These are phyloP conservation scores for Ctenosaura bakeri DNA, from an alignment of 2,797 vertebrate species.

Conservation along the genomic window DNA sequence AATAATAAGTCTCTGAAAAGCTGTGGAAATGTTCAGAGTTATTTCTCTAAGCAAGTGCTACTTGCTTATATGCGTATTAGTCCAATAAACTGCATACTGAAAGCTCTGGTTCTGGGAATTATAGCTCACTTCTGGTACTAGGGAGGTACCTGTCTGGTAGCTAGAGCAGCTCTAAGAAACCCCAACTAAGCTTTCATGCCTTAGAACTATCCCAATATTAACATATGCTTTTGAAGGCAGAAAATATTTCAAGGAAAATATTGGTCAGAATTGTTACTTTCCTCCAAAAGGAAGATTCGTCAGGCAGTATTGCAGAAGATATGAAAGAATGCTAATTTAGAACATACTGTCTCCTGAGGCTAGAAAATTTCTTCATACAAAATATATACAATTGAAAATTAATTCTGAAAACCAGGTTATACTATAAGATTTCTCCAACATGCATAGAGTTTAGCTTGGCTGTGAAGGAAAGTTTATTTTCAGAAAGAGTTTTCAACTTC, in stretches of 20 bases:
- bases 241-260: background rate
- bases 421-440: background rate
- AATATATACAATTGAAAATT: background rate
- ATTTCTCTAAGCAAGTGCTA: background rate
- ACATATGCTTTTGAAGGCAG: background rate
- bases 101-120: background rate
- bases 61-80: background rate
- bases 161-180: too few relatives aligned
- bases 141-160: background rate
- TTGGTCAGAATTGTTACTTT: background rate
- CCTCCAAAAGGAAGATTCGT: background rate
- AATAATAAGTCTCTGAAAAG: background rate
- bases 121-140: background rate
- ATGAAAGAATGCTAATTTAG: background rate
- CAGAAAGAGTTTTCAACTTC: background rate
- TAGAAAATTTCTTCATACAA: conserved; percentile 7
- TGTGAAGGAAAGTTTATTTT: conserved; percentile 40
- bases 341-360: background rate
- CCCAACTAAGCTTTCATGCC: background rate
- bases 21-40: background rate
- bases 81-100: background rate
- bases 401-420: conserved; percentile 14
- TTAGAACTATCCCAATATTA: background rate
- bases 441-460: conserved; percentile 6
- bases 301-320: background rate